phyloP scores from a whole-genome alignment of 2,797 vertebrate species.

The Girardinus metallicus region DNA sequence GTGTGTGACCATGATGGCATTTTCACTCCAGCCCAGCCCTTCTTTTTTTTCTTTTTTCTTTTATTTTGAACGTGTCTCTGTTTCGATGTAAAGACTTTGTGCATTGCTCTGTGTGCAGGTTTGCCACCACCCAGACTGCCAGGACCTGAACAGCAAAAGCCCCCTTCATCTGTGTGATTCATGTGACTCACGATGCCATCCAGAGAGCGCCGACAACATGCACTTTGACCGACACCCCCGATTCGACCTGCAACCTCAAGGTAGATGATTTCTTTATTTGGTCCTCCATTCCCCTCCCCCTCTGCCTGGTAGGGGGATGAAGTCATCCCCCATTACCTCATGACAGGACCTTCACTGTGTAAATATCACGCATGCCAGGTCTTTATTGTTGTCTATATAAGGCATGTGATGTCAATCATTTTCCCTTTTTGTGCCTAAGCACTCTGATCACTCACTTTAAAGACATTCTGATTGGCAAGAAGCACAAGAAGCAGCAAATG shows the following conservation, averaged over 20 bases:
- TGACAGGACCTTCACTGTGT: constrained; percentile 19
- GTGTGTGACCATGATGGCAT: constrained; percentile 42
- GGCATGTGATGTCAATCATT: constrained; percentile 1
- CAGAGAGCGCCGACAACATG: constrained; percentile 82
- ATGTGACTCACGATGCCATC: constrained; percentile 89
- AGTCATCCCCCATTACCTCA: constrained; percentile 34
- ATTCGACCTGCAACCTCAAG: constrained; percentile 90
- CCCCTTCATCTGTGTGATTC: constrained; percentile 91
- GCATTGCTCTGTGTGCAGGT: constrained; percentile 77
- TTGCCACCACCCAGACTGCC: constrained; percentile 91
- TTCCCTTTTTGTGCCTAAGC: neutral
- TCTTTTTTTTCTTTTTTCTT: neutral
- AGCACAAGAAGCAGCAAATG: neutral
- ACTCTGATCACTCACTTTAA: neutral
- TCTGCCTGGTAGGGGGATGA: constrained; percentile 17
- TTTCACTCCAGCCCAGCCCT: constrained; percentile 17
- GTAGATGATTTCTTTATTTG: constrained; percentile 70
- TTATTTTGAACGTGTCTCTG: constrained; percentile 14
- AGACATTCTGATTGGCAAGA: neutral
- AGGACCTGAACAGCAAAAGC: constrained; percentile 83
- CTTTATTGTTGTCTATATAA: constrained; percentile 31
- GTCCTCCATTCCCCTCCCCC: neutral
- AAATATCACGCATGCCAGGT: constrained; percentile 24
- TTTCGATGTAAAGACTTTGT: constrained; percentile 10
- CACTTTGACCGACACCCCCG: constrained; percentile 90